phyloP scores from a whole-genome alignment of 2,888 invertebrate species.

The Azorinus chamasolen region DNA sequence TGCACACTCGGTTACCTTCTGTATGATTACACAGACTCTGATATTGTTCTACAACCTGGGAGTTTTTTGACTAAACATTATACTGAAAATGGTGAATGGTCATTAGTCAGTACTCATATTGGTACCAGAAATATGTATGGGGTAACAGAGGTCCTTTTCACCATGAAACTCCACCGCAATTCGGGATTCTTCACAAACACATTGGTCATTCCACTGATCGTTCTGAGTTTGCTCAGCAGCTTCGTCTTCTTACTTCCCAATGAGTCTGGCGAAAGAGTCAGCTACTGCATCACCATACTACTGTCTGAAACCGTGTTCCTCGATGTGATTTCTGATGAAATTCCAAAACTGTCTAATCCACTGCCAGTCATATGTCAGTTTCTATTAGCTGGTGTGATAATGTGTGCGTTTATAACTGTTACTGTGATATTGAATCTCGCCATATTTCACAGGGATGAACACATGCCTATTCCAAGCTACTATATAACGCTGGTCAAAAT shows the following conservation, averaged over 20 bases:
- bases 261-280: slow-evolving; percentile 27
- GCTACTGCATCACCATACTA: slow-evolving; percentile 22
- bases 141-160: slow-evolving; percentile 1
- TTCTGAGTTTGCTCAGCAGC: slow-evolving; percentile 1
- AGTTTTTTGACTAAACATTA: not conserved
- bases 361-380: slow-evolving; percentile 8
- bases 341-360: slow-evolving; percentile 24
- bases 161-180: not conserved
- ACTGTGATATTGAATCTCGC: slow-evolving; percentile 11
- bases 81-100: slow-evolving; percentile 14
- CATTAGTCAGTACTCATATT: not conserved
- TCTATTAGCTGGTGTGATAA: not conserved
- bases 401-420: not conserved
- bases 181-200: slow-evolving; percentile 3
- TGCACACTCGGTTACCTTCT: slow-evolving; percentile 23
- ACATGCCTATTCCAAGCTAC: not conserved
- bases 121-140: not conserved
- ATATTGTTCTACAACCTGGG: not conserved
- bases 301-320: slow-evolving; percentile 21
- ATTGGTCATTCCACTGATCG: slow-evolving; percentile 10
- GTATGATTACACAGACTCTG: not conserved
- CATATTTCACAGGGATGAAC: not conserved
- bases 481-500: too few species aligned
- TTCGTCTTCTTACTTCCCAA: slow-evolving; percentile 27
- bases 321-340: slow-evolving; percentile 10